These are phyloP conservation scores for Geophilus truncorum DNA, from an alignment of 2,888 invertebrate genomes.

Conservation along the genomic window DNA sequence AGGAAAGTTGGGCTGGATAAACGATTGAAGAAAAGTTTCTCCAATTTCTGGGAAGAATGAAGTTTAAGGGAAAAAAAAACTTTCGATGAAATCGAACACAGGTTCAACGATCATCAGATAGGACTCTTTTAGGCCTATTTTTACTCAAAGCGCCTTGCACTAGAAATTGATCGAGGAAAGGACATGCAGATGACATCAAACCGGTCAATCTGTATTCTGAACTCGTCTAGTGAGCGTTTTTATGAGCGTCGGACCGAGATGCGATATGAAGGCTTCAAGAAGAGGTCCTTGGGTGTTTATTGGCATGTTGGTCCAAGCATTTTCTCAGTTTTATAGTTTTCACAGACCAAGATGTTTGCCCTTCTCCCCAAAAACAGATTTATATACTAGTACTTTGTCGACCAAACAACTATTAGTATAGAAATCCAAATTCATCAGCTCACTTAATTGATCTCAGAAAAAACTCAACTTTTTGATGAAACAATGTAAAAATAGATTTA, in stretches of 20 bases:
- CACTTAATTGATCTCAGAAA: too few relatives aligned
- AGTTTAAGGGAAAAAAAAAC: not conserved
- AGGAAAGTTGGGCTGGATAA: constrained; percentile 23
- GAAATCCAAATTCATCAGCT: too few relatives aligned
- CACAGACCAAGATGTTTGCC: constrained; percentile 17
- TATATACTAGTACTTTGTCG: not conserved
- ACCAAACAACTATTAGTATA: too few relatives aligned
- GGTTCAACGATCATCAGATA: constrained; percentile 25
- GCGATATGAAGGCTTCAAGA: not conserved
- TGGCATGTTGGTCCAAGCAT: not conserved
- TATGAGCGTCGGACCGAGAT: not conserved
- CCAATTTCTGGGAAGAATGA: not conserved
- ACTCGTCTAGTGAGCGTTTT: not conserved
- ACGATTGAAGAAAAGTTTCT: not conserved
- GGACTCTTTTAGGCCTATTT: constrained; percentile 18
- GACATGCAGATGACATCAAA: constrained; percentile 24
- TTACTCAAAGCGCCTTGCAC: not conserved
- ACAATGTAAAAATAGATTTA: too few relatives aligned
- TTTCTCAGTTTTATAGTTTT: constrained; percentile 23
- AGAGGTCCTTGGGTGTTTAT: not conserved
- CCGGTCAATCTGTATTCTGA: constrained; percentile 4
- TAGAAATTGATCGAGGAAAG: not conserved
- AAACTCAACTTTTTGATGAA: too few relatives aligned
- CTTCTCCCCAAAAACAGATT: not conserved
- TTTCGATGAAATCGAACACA: not conserved